A percentile compares a stretch with the other conserved stretches of the same genome.
phyloP scores from a whole-genome alignment of 2,113 vertebrate genomes.

The Hipposideros armiger region DNA sequence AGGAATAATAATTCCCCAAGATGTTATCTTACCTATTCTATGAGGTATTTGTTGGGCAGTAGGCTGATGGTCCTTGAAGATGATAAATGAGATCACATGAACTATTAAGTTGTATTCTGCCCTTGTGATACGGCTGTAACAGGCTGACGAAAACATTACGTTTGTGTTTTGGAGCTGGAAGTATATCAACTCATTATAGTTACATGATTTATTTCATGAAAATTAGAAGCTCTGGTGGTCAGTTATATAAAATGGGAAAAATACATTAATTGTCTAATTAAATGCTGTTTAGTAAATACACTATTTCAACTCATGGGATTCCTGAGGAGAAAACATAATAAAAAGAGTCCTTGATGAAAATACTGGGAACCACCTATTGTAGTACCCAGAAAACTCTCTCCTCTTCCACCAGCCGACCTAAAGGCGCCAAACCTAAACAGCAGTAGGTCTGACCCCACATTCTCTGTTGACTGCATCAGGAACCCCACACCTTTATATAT shows the following conservation, averaged over 20 bases:
- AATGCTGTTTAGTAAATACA: slow-evolving; percentile 29
- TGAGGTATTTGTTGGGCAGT: background rate
- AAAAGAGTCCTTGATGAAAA: background rate
- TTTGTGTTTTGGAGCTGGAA: slow-evolving; percentile 6
- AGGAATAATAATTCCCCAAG: background rate
- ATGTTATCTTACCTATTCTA: background rate
- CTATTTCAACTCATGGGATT: slow-evolving; percentile 45
- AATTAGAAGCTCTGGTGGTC: slow-evolving; percentile 28
- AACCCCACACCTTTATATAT: background rate
- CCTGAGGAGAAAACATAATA: background rate
- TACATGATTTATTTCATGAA: slow-evolving; percentile 48
- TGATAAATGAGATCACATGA: background rate
- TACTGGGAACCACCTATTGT: background rate
- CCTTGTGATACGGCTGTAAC: background rate
- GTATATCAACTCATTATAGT: background rate
- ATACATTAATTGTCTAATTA: slow-evolving; percentile 14
- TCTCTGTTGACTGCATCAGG: background rate
- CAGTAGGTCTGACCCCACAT: background rate
- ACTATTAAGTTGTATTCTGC: background rate
- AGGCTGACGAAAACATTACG: background rate
- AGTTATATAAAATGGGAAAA: slow-evolving; percentile 59
- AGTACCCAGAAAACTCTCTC: background rate
- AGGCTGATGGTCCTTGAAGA: background rate
- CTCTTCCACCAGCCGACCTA: background rate
- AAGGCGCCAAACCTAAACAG: background rate